Percentiles rank a stretch among this genome's conserved stretches.
phyloP scores from a whole-genome alignment of 2,797 vertebrate genomes.

The Parauchenoglanis ngamensis region DNA sequence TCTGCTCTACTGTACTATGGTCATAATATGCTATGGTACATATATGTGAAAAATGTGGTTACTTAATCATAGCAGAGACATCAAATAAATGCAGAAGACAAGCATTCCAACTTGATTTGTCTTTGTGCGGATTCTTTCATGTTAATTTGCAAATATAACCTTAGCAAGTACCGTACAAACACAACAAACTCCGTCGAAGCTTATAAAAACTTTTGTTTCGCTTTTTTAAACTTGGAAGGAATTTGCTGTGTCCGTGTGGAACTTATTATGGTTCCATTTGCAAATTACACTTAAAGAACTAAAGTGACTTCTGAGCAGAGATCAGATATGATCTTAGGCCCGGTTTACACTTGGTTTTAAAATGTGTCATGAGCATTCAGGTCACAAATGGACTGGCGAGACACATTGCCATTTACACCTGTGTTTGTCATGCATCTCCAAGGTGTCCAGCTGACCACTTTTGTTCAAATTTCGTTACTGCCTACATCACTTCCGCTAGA shows the following conservation, averaged over 20 bases:
- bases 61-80: not conserved
- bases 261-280: not conserved
- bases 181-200: not conserved
- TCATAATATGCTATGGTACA: not conserved
- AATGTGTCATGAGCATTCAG: no score
- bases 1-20: slow-evolving; percentile 12
- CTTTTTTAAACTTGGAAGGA: not conserved
- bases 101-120: not conserved
- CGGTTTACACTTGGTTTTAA: no score
- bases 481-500: no score
- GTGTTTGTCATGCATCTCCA: no score
- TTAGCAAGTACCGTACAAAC: not conserved
- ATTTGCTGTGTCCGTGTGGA: not conserved
- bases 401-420: no score
- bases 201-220: not conserved
- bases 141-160: not conserved
- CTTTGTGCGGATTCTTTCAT: not conserved
- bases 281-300: not conserved
- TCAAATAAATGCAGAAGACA: not conserved
- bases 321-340: not conserved
- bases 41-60: not conserved
- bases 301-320: not conserved
- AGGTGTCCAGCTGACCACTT: no score
- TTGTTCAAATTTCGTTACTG: no score
- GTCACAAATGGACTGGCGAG: no score